phyloP scores from a whole-genome alignment of 2,797 vertebrate species.

The Crenuchus spilurus region DNA sequence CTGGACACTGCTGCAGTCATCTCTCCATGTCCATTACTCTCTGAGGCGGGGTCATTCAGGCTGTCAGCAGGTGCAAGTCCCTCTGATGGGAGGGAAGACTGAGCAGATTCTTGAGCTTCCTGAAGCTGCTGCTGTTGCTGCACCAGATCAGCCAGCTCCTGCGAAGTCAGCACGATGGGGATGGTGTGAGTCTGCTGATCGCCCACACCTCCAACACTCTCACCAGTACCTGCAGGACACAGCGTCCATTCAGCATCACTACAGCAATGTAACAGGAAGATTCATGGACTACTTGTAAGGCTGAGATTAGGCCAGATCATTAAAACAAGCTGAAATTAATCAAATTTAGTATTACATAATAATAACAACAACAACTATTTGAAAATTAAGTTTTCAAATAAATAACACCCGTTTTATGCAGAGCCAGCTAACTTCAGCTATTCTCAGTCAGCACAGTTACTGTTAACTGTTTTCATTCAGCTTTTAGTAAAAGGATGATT shows the following conservation, averaged over 20 bases:
- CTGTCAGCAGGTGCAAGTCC: constrained; percentile 92
- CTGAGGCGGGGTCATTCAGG: constrained; percentile 89
- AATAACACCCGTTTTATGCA: too few relatives aligned
- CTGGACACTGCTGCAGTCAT: constrained; percentile 81
- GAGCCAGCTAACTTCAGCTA: too few relatives aligned
- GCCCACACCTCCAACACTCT: constrained; percentile 66
- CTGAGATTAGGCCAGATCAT: too few relatives aligned
- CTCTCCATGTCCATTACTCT: constrained; percentile 88
- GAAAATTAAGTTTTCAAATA: too few relatives aligned
- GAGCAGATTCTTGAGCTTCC: constrained; percentile 73
- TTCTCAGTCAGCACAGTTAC: too few relatives aligned
- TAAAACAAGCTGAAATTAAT: too few relatives aligned
- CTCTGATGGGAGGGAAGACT: constrained; percentile 81
- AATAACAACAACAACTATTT: too few relatives aligned
- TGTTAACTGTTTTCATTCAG: too few relatives aligned
- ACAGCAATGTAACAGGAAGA: too few relatives aligned
- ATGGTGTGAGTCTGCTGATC: constrained; percentile 80
- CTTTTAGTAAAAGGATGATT: too few relatives aligned
- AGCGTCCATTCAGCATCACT: background rate
- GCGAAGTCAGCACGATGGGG: constrained; percentile 90
- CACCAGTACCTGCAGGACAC: constrained; percentile 54
- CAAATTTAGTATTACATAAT: too few relatives aligned
- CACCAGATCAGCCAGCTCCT: constrained; percentile 87
- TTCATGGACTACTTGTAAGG: too few relatives aligned
- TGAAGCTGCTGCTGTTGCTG: constrained; percentile 87